Conservation (phyloP, 2,888 invertebrate genomes). For the Stomorhina lunata region DNA sequence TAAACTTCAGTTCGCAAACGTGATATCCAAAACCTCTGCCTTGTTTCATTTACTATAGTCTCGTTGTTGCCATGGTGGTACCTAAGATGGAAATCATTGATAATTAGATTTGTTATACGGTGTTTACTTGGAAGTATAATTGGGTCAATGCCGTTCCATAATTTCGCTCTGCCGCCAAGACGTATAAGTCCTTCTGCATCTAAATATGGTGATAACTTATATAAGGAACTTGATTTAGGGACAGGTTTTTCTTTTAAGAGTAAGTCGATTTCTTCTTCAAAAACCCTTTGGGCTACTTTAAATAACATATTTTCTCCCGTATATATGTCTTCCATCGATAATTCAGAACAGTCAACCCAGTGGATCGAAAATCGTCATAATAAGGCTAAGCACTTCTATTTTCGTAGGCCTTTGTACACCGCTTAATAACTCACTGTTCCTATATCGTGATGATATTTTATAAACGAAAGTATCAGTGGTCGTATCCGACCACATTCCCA, state of each 20-base stretch:
- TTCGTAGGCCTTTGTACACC: too few relatives aligned
- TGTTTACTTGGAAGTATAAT: background rate
- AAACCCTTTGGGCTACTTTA: background rate
- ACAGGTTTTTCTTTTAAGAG: too few relatives aligned
- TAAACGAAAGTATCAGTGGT: background rate
- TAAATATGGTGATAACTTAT: slow-evolving; percentile 31
- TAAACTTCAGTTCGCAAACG: slow-evolving; percentile 23
- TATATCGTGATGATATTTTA: too few relatives aligned
- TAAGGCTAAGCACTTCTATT: too few relatives aligned
- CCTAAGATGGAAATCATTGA: too few relatives aligned
- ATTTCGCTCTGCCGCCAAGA: slow-evolving; percentile 28
- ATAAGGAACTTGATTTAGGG: slow-evolving; percentile 16
- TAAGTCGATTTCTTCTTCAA: background rate
- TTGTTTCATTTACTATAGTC: background rate
- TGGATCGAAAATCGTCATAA: too few relatives aligned
- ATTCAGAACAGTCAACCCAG: background rate
- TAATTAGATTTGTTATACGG: too few relatives aligned
- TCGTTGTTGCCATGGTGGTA: slow-evolving; percentile 14
- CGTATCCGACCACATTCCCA: slow-evolving; percentile 33
- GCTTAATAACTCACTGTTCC: too few relatives aligned
- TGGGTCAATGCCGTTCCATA: background rate
- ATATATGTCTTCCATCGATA: background rate
- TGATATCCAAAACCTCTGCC: slow-evolving; percentile 17
- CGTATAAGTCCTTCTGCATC: slow-evolving; percentile 26
- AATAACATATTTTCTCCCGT: background rate